Evolutionary conservation across 2,888 invertebrate genomes (phyloP).

Genomic region (Ypsolopha scabrella): DNA sequence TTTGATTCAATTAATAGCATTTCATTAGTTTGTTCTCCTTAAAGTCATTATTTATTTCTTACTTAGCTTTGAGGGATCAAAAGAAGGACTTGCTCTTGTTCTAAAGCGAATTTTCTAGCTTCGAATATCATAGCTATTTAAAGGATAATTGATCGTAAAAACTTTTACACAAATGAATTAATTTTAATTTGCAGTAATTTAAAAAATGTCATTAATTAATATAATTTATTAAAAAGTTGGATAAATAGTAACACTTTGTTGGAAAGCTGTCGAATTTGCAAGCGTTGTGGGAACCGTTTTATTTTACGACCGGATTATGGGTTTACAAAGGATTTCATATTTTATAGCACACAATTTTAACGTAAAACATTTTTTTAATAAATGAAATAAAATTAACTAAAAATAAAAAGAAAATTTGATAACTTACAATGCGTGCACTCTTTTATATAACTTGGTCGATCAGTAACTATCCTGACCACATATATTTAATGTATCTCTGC

Average conservation of each 20-base stretch:
- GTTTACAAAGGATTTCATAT: constrained; percentile 33
- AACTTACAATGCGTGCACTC: no score
- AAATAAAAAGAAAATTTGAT: background rate
- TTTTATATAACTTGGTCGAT: no score
- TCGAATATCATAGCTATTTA: no score
- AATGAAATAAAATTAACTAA: background rate
- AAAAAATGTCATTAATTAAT: no score
- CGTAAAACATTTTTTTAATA: background rate
- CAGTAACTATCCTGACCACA: no score
- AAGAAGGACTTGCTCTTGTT: background rate
- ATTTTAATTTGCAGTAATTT: no score
- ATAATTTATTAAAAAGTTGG: background rate
- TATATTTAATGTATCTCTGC: no score
- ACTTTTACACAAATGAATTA: no score
- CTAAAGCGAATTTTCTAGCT: no score
- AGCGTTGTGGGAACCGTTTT: constrained; percentile 28
- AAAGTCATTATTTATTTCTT: constrained; percentile 4
- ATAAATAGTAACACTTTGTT: background rate
- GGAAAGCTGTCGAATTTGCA: background rate
- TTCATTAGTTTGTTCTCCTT: constrained; percentile 4
- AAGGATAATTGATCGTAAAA: no score
- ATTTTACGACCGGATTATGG: constrained; percentile 46
- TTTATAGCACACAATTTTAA: background rate
- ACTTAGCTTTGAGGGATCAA: background rate
- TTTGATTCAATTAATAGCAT: constrained; percentile 19